phyloP scores from a whole-genome alignment of 2,113 vertebrate species.

The Pseudorasbora parva region DNA sequence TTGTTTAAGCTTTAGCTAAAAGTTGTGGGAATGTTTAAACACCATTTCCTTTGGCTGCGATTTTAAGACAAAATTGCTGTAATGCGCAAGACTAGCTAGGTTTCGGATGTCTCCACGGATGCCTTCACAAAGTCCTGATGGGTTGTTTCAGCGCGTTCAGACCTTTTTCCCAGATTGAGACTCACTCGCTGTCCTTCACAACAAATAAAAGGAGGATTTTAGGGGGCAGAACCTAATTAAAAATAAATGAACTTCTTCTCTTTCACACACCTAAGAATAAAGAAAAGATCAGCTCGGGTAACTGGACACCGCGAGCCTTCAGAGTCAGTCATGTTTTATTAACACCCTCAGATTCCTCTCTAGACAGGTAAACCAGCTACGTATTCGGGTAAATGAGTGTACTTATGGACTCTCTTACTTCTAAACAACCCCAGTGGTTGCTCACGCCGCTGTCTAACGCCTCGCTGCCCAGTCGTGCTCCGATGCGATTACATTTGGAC shows the following conservation, averaged over 20 bases:
- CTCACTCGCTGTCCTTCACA: conserved; percentile 20
- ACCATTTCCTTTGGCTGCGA: background rate
- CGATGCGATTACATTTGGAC: conserved; percentile 58
- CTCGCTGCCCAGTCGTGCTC: conserved; percentile 67
- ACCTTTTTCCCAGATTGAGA: background rate
- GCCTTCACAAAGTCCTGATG: background rate
- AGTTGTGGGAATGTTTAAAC: background rate
- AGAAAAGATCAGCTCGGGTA: conserved; percentile 63
- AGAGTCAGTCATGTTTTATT: conserved; percentile 74
- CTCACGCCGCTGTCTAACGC: conserved; percentile 59
- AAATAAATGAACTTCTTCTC: conserved; percentile 78
- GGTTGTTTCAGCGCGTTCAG: background rate
- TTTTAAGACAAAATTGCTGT: background rate
- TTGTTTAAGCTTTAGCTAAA: background rate
- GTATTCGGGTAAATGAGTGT: conserved; percentile 56
- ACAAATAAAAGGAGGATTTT: conserved; percentile 43
- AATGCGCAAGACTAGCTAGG: background rate
- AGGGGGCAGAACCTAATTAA: conserved; percentile 68
- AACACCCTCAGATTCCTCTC: conserved; percentile 57
- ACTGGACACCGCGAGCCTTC: conserved; percentile 67
- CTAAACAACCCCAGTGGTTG: conserved; percentile 45
- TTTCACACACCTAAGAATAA: conserved; percentile 72
- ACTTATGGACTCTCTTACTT: conserved; percentile 32
- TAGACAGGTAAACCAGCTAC: conserved; percentile 55
- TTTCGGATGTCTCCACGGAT: background rate